A percentile compares a stretch with the other conserved stretches of the same genome.
Evolutionary conservation across 2,888 invertebrate genomes (phyloP).

Genomic region (Lithophane semibrunnea): DNA sequence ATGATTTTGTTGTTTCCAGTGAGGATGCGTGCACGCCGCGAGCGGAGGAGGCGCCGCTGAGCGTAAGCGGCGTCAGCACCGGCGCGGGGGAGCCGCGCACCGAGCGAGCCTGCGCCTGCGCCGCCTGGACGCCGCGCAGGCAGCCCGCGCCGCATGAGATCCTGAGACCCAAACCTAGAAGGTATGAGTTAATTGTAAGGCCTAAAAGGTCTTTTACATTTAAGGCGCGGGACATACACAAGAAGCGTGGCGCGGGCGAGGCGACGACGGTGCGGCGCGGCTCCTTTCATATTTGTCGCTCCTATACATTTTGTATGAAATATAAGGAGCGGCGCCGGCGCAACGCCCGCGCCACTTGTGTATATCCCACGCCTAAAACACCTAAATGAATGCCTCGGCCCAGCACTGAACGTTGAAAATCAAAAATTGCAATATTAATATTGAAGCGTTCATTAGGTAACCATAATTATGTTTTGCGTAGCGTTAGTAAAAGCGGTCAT

Average conservation of each 20-base stretch:
- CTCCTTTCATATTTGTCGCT: no score
- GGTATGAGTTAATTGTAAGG: slow-evolving; percentile 84
- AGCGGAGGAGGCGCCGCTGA: slow-evolving; percentile 83
- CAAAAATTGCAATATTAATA: neutral
- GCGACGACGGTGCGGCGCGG: no score
- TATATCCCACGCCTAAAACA: neutral
- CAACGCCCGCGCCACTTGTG: no score
- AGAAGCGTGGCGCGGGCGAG: no score
- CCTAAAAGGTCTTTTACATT: neutral
- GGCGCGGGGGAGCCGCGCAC: slow-evolving; percentile 67
- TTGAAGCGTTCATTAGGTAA: neutral
- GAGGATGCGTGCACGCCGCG: slow-evolving; percentile 87
- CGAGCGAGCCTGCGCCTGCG: slow-evolving; percentile 86
- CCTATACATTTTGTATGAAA: no score
- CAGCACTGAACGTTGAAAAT: neutral
- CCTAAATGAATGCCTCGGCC: neutral
- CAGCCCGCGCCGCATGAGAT: slow-evolving; percentile 94
- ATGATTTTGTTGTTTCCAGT: slow-evolving; percentile 74
- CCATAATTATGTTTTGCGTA: neutral
- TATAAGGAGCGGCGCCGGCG: no score
- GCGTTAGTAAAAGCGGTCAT: neutral
- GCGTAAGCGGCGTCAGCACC: slow-evolving; percentile 63
- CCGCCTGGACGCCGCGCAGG: slow-evolving; percentile 85
- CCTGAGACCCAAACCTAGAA: slow-evolving; percentile 95
- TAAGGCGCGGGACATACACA: no score